phyloP scores from a whole-genome alignment of 2,113 vertebrate species.

The Cettia cetti region DNA sequence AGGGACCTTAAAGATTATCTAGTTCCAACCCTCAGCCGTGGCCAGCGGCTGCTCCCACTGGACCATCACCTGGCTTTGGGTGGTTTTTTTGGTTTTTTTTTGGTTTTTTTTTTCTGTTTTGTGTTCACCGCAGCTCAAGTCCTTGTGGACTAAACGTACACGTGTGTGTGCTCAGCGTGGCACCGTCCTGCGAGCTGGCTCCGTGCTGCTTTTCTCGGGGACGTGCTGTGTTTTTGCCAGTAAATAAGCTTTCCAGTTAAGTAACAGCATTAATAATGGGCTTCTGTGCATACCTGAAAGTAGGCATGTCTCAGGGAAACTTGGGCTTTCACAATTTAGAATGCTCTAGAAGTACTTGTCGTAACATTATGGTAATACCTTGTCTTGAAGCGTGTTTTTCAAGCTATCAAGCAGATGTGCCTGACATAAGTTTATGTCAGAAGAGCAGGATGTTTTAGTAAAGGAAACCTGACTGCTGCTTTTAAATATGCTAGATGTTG shows the following conservation, averaged over 20 bases:
- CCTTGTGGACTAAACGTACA: neutral
- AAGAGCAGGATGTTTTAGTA: neutral
- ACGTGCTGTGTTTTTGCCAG: neutral
- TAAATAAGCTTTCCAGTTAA: neutral
- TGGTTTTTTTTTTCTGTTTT: accelerated
- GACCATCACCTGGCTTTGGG: too few species aligned
- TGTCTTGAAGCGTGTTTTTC: neutral
- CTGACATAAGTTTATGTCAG: neutral
- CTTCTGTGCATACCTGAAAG: neutral
- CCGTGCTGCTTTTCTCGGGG: neutral
- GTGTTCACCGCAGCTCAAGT: accelerated
- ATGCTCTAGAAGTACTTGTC: neutral
- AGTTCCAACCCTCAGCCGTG: neutral
- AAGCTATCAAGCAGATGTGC: neutral
- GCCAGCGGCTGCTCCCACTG: too few species aligned
- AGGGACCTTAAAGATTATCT: neutral
- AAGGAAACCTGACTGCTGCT: neutral
- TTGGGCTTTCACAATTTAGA: neutral
- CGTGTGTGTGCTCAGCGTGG: neutral
- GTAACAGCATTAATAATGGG: neutral
- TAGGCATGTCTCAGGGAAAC: neutral
- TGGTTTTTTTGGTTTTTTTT: neutral
- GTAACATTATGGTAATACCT: neutral
- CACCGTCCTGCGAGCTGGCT: neutral
- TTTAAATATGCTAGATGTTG: neutral